These are phyloP conservation scores for Poecilia picta DNA, from an alignment of 2,797 vertebrate species.

Conservation along the genomic window DNA sequence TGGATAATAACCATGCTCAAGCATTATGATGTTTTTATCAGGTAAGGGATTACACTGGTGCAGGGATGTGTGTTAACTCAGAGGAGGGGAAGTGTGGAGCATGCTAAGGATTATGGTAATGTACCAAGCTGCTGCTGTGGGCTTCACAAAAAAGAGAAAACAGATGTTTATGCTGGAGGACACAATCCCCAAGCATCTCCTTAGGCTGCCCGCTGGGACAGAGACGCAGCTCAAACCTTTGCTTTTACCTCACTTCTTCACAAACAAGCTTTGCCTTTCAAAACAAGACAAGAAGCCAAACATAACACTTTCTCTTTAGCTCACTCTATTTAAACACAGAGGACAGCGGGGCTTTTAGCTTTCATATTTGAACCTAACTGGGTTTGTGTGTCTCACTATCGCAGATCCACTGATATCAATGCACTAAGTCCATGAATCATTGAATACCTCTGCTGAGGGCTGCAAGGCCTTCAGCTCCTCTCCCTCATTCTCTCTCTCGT, in stretches of 20 bases:
- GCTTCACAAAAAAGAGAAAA: slow-evolving; percentile 52
- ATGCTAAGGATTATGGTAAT: slow-evolving; percentile 52
- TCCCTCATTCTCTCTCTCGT: slow-evolving; percentile 8
- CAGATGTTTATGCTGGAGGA: slow-evolving; percentile 72
- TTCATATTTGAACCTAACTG: slow-evolving; percentile 12
- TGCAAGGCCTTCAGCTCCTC: slow-evolving; percentile 1
- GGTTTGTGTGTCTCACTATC: slow-evolving; percentile 12
- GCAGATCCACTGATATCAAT: slow-evolving; percentile 35
- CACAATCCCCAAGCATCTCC: slow-evolving; percentile 56
- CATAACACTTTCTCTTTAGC: background rate
- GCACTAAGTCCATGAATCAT: slow-evolving; percentile 50
- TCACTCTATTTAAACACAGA: background rate
- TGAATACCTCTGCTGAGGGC: slow-evolving; percentile 32
- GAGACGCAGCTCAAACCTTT: slow-evolving; percentile 37
- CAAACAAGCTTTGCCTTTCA: slow-evolving; percentile 13
- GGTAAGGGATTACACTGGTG: slow-evolving; percentile 57
- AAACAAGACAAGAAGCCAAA: slow-evolving; percentile 19
- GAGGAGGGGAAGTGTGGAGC: slow-evolving; percentile 33
- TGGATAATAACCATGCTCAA: slow-evolving; percentile 45
- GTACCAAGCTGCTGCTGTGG: slow-evolving; percentile 53
- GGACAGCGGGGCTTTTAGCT: slow-evolving; percentile 1
- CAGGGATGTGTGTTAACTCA: slow-evolving; percentile 51
- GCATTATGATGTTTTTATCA: slow-evolving; percentile 50
- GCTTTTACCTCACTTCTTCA: slow-evolving; percentile 30
- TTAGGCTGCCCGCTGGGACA: slow-evolving; percentile 32